A percentile compares a stretch with the other conserved stretches of the same genome.
These are phyloP conservation scores for Anhinga anhinga DNA, from an alignment of 2,113 vertebrate genomes.

Conservation along the genomic window DNA sequence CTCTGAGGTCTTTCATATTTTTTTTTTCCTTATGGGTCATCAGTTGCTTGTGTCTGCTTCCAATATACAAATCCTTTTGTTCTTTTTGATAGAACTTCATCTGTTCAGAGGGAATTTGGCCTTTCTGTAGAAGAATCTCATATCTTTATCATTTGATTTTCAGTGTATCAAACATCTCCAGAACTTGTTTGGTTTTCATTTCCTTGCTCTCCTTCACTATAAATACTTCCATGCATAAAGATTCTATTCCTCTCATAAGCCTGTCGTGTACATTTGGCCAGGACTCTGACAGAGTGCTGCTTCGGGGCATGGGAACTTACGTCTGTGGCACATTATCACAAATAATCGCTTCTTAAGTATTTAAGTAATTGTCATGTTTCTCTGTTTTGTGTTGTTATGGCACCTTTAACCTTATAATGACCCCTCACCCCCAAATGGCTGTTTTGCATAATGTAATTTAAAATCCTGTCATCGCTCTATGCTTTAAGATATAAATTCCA, in stretches of 20 bases:
- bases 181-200: constrained; percentile 69
- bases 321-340: not conserved
- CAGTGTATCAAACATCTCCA: constrained; percentile 42
- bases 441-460: not conserved
- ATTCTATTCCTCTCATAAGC: constrained; percentile 19
- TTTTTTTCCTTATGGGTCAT: not conserved
- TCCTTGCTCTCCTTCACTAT: constrained; percentile 47
- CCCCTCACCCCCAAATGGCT: not conserved
- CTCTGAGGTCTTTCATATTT: not conserved
- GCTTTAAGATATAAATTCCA: not conserved
- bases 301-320: not conserved
- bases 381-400: not conserved
- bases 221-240: constrained; percentile 26
- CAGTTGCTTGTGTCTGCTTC: constrained; percentile 8
- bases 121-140: not conserved
- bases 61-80: constrained; percentile 16
- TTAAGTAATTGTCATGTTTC: not conserved
- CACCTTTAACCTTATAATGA: not conserved
- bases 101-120: not conserved
- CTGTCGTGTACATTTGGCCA: not conserved
- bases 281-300: not conserved
- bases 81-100: constrained; percentile 25
- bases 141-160: constrained; percentile 34
- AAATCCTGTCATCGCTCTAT: not conserved
- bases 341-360: not conserved